A percentile compares a stretch with the other conserved stretches of the same genome.
phyloP scores from a whole-genome alignment of 2,888 invertebrate species.

The Tenthredo amoena region DNA sequence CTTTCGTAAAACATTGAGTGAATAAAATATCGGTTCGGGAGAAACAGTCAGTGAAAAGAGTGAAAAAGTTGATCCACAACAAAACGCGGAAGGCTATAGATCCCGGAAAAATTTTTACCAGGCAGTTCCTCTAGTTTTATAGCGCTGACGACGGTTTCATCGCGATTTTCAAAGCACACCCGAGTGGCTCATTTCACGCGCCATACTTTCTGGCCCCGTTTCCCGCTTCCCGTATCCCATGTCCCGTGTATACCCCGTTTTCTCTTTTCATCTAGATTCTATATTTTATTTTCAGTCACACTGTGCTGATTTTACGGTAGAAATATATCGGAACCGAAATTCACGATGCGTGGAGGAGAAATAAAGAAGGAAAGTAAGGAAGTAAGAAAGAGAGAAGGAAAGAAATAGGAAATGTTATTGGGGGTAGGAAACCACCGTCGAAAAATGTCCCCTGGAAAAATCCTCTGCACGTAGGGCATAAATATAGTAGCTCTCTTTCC shows the following conservation, averaged over 20 bases:
- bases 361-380: not conserved
- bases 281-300: constrained; percentile 38
- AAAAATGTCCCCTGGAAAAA: constrained; percentile 22
- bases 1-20: not conserved
- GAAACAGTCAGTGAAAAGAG: not conserved
- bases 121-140: constrained; percentile 21
- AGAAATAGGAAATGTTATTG: not conserved
- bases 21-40: not conserved
- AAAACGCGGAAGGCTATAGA: not conserved
- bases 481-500: not conserved
- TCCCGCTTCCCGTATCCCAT: not conserved
- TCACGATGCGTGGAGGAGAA: not conserved
- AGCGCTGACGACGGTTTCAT: constrained; percentile 31
- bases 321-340: constrained; percentile 31
- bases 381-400: not conserved
- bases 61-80: not conserved
- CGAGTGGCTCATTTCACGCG: constrained; percentile 34
- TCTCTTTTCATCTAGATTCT: constrained; percentile 14
- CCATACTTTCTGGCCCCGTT: not conserved
- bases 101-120: not conserved
- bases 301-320: constrained; percentile 23
- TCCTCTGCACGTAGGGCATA: constrained; percentile 13
- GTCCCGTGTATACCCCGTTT: not conserved
- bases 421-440: not conserved
- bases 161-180: constrained; percentile 26